Percentiles rank a stretch among this genome's conserved stretches.
phyloP scores from a whole-genome alignment of 2,113 vertebrate genomes.

The Oxygymnocypris stewartii region DNA sequence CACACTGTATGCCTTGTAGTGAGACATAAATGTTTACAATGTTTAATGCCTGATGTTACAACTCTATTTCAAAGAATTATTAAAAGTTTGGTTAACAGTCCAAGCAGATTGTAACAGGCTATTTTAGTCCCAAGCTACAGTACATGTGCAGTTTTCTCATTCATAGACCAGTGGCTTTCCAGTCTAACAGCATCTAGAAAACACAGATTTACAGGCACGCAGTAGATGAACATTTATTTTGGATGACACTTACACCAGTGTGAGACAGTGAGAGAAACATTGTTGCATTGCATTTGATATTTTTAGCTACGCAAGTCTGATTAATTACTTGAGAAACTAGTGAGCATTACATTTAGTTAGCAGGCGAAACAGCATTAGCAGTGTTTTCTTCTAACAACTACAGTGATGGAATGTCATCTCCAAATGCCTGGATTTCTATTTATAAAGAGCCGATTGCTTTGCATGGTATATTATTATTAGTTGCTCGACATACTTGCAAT shows the following conservation, averaged over 20 bases:
- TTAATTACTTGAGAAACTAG: neutral
- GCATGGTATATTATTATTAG: slow-evolving; percentile 7
- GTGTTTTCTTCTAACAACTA: slow-evolving; percentile 6
- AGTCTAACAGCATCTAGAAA: neutral
- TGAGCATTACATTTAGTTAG: slow-evolving; percentile 20
- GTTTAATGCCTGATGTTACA: neutral
- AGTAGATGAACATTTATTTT: slow-evolving; percentile 18
- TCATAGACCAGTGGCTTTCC: neutral
- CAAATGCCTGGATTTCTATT: slow-evolving; percentile 10
- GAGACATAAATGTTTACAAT: neutral
- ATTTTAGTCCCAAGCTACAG: neutral
- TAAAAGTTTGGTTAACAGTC: neutral
- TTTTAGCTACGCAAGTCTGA: slow-evolving; percentile 8
- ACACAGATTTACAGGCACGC: neutral
- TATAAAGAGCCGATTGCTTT: neutral
- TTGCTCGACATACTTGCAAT: neutral
- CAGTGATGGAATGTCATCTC: neutral
- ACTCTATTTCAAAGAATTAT: neutral
- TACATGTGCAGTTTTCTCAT: neutral
- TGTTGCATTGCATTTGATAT: slow-evolving; percentile 12
- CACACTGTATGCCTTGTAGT: neutral
- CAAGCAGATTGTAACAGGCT: neutral
- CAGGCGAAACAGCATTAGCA: slow-evolving; percentile 7
- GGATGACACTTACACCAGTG: neutral
- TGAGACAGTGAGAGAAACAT: neutral